phyloP scores from a whole-genome alignment of 2,797 vertebrate genomes.

The Menidia menidia region DNA sequence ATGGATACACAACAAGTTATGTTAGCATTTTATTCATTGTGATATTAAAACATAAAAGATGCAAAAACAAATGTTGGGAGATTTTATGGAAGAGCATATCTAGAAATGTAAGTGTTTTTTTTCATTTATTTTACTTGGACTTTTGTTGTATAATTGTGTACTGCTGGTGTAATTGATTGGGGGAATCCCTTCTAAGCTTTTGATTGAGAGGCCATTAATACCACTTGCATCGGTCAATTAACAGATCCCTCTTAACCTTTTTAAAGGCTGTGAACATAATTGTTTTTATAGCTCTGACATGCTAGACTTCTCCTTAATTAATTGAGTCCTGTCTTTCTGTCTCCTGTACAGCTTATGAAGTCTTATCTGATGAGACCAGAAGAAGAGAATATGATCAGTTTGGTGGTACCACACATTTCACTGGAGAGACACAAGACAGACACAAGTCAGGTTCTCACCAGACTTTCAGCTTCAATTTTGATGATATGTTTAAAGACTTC shows the following conservation, averaged over 20 bases:
- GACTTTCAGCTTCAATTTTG: slow-evolving; percentile 92
- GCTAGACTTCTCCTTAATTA: background rate
- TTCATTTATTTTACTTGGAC: too few relatives aligned
- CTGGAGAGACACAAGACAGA: slow-evolving; percentile 70
- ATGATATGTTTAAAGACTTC: slow-evolving; percentile 95
- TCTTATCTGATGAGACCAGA: slow-evolving; percentile 90
- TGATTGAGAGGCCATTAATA: too few relatives aligned
- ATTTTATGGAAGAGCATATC: too few relatives aligned
- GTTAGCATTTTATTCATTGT: background rate
- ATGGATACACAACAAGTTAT: background rate
- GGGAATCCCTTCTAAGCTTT: too few relatives aligned
- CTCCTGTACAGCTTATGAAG: slow-evolving; percentile 90
- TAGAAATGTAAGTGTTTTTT: too few relatives aligned
- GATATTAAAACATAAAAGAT: background rate
- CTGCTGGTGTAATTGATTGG: too few relatives aligned
- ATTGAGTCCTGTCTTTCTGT: slow-evolving; percentile 53
- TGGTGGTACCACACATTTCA: slow-evolving; percentile 77
- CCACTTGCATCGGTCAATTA: too few relatives aligned
- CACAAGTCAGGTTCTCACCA: slow-evolving; percentile 81
- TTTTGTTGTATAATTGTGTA: too few relatives aligned
- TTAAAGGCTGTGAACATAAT: background rate
- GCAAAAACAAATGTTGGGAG: too few relatives aligned
- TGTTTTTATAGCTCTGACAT: background rate
- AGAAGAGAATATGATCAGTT: slow-evolving; percentile 89
- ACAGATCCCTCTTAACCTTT: too few relatives aligned